Evolutionary conservation across 2,888 invertebrate species (phyloP).

Genomic region (Protodeltote pygarga): DNA sequence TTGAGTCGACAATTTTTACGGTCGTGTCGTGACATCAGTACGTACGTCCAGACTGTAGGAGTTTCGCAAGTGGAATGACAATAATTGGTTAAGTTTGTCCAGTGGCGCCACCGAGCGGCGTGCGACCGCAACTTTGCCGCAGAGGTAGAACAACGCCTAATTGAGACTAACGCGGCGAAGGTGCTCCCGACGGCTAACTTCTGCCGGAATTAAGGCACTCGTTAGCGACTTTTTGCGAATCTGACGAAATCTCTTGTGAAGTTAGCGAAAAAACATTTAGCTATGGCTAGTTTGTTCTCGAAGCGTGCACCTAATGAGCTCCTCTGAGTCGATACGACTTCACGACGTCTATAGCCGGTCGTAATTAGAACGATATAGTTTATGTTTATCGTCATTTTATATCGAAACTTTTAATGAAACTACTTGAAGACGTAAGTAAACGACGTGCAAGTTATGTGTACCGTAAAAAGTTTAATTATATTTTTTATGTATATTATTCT

Average conservation of each 20-base stretch:
- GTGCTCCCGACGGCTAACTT: conserved; percentile 67
- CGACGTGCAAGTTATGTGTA: conserved; percentile 16
- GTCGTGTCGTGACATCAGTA: conserved; percentile 14
- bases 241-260: conserved; percentile 72
- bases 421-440: conserved; percentile 22
- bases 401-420: conserved; percentile 46
- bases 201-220: conserved; percentile 76
- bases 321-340: conserved; percentile 38
- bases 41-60: conserved; percentile 25
- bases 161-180: conserved; percentile 67
- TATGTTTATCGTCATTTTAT: conserved; percentile 29
- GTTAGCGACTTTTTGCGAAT: conserved; percentile 79
- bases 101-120: conserved; percentile 50
- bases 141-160: conserved; percentile 65
- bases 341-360: conserved; percentile 20
- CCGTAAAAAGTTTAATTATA: conserved; percentile 43
- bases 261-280: conserved; percentile 71
- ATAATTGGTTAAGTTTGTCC: conserved; percentile 70
- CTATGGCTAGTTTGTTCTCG: conserved; percentile 59
- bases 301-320: conserved; percentile 51
- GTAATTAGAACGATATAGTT: conserved; percentile 32
- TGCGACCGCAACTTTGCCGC: conserved; percentile 43
- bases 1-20: conserved; percentile 40
- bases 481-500: conserved; percentile 22
- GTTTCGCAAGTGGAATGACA: conserved; percentile 60